phyloP scores from a whole-genome alignment of 2,888 invertebrate genomes.

The Thelaira solivaga region DNA sequence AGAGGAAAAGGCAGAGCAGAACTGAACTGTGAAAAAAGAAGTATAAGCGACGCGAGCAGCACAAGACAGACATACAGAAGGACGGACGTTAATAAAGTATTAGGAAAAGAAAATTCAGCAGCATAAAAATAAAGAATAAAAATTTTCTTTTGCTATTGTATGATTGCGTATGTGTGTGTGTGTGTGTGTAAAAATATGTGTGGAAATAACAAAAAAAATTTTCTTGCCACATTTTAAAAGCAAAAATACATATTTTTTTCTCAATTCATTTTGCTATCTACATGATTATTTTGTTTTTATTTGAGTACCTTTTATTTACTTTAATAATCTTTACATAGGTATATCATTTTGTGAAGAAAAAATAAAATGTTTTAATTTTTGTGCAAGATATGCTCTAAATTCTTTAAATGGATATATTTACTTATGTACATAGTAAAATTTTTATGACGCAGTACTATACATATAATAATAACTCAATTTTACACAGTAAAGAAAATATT shows the following conservation, averaged over 20 bases:
- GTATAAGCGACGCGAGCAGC: slow-evolving; percentile 53
- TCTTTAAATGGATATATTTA: no score
- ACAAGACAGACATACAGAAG: slow-evolving; percentile 4
- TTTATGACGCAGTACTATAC: no score
- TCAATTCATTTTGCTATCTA: no score
- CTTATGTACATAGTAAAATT: no score
- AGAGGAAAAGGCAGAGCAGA: slow-evolving; percentile 40
- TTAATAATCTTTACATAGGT: no score
- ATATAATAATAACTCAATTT: no score
- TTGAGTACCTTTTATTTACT: no score
- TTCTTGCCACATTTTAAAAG: slow-evolving; percentile 33
- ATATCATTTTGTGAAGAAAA: no score
- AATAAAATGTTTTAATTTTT: no score
- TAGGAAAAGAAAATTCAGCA: slow-evolving; percentile 42
- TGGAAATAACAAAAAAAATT: slow-evolving; percentile 44
- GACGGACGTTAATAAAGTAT: slow-evolving; percentile 34
- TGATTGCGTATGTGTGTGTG: slow-evolving; percentile 2
- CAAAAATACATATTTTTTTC: slow-evolving; percentile 24
- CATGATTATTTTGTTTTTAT: no score
- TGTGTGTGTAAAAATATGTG: slow-evolving; percentile 17
- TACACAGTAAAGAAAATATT: no score
- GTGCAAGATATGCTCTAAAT: no score
- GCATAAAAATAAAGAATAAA: slow-evolving; percentile 41
- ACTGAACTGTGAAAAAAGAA: slow-evolving; percentile 47
- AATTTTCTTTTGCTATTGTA: slow-evolving; percentile 17